These are phyloP conservation scores for Rotaria magnacalcarata DNA, from an alignment of 2,888 invertebrate species.

Conservation along the genomic window DNA sequence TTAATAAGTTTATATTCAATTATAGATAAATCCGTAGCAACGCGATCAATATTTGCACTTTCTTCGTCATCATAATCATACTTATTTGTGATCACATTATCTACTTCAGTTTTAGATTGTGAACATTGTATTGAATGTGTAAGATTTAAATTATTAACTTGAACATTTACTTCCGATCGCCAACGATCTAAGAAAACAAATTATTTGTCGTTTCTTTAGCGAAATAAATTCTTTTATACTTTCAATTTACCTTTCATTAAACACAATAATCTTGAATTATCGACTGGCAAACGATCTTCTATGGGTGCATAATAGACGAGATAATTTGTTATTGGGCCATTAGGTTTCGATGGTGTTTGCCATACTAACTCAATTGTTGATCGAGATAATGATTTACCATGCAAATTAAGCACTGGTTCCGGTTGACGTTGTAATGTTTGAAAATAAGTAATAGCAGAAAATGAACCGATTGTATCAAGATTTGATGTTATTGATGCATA, in stretches of 20 bases:
- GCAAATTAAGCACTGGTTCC: background rate
- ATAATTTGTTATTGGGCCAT: background rate
- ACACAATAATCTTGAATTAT: background rate
- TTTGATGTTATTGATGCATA: constrained; percentile 10
- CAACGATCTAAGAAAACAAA: background rate
- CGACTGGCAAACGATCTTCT: background rate
- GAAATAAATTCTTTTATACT: too few species aligned
- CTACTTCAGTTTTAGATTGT: background rate
- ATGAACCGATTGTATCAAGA: background rate
- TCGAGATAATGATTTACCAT: background rate
- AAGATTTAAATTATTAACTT: background rate
- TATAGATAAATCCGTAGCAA: background rate
- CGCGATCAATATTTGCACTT: background rate
- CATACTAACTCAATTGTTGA: background rate
- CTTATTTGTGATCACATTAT: too few species aligned
- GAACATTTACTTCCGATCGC: background rate
- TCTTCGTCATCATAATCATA: background rate
- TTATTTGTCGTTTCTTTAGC: background rate
- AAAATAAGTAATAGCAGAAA: constrained; percentile 17
- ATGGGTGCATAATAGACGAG: constrained; percentile 4
- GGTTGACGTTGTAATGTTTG: constrained; percentile 9
- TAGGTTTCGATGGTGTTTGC: constrained; percentile 4
- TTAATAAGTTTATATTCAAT: constrained; percentile 26
- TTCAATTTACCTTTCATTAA: background rate
- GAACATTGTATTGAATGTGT: background rate